Conservation (phyloP, 2,888 invertebrate genomes). For the Linyphia triangularis region DNA sequence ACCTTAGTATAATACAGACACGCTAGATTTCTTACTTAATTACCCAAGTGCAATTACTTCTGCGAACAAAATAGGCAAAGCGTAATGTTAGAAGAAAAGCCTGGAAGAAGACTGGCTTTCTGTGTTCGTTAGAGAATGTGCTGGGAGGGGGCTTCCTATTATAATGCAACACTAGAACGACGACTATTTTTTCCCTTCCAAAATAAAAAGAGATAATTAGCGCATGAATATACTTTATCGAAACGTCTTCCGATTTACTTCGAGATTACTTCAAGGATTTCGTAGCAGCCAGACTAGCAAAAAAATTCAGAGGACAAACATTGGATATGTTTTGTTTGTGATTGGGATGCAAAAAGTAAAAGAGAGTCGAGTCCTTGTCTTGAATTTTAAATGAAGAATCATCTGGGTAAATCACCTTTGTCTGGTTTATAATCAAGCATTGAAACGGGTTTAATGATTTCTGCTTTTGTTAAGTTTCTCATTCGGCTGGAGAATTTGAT, state of each 20-base stretch:
- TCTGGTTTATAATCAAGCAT: conserved; percentile 50
- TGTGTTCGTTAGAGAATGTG: conserved; percentile 6
- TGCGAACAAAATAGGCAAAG: conserved; percentile 60
- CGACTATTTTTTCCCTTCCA: conserved; percentile 9
- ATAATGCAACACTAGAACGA: conserved; percentile 35
- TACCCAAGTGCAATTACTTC: conserved; percentile 69
- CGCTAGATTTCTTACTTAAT: conserved; percentile 72
- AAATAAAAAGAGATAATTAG: conserved; percentile 68
- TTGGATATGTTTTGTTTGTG: conserved; percentile 46
- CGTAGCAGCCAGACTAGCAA: conserved; percentile 34
- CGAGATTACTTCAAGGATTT: conserved; percentile 48
- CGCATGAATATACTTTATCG: conserved; percentile 72
- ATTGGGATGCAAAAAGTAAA: conserved; percentile 18
- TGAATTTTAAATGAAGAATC: conserved; percentile 66
- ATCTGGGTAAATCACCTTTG: conserved; percentile 23
- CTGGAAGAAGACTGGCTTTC: conserved; percentile 25
- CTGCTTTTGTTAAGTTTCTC: background rate
- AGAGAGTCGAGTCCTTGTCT: conserved; percentile 22
- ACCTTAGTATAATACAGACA: conserved; percentile 70
- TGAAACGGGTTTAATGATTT: conserved; percentile 31
- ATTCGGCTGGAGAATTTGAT: background rate
- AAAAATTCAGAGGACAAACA: conserved; percentile 46
- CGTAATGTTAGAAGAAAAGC: conserved; percentile 54
- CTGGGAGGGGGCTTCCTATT: conserved; percentile 6
- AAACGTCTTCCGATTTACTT: conserved; percentile 25